phyloP scores from a whole-genome alignment of 2,888 invertebrate species.

The Drosophila leonis region DNA sequence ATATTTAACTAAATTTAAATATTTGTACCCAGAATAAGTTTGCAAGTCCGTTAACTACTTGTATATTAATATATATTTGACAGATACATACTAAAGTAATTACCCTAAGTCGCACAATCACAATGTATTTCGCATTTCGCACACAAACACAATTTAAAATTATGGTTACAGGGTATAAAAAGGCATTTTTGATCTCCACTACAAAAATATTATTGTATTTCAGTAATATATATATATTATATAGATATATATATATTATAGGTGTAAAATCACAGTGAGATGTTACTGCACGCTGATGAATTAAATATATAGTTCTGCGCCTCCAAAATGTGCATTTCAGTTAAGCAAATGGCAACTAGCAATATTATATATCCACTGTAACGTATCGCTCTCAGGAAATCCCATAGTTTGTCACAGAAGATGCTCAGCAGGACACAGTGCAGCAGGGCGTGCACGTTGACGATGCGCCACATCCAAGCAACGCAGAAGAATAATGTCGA shows the following conservation, averaged over 20 bases:
- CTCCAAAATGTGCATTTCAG: slow-evolving; percentile 90
- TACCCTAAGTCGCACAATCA: slow-evolving; percentile 46
- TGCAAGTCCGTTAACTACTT: slow-evolving; percentile 2
- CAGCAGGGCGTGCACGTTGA: slow-evolving; percentile 92
- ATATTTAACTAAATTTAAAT: not conserved
- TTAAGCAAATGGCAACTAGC: slow-evolving; percentile 88
- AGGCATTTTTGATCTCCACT: slow-evolving; percentile 62
- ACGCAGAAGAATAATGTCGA: slow-evolving; percentile 91
- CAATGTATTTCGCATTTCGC: slow-evolving; percentile 42
- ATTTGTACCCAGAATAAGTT: slow-evolving; percentile 13
- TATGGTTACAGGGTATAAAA: slow-evolving; percentile 54
- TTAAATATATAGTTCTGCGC: slow-evolving; percentile 87
- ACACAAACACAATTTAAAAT: slow-evolving; percentile 58
- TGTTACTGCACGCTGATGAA: slow-evolving; percentile 85
- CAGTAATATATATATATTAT: slow-evolving; percentile 45
- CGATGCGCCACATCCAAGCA: slow-evolving; percentile 91
- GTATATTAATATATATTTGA: slow-evolving; percentile 40
- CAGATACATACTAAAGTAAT: slow-evolving; percentile 42
- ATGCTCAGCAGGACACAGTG: slow-evolving; percentile 91
- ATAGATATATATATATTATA: slow-evolving; percentile 22
- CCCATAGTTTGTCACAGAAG: slow-evolving; percentile 93
- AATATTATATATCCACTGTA: slow-evolving; percentile 90
- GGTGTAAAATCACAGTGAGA: slow-evolving; percentile 84
- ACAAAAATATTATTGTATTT: slow-evolving; percentile 78
- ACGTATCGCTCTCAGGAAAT: slow-evolving; percentile 90